Evolutionary conservation across 2,888 invertebrate species (phyloP).

Genomic region (Aleiodes leptofemur): DNA sequence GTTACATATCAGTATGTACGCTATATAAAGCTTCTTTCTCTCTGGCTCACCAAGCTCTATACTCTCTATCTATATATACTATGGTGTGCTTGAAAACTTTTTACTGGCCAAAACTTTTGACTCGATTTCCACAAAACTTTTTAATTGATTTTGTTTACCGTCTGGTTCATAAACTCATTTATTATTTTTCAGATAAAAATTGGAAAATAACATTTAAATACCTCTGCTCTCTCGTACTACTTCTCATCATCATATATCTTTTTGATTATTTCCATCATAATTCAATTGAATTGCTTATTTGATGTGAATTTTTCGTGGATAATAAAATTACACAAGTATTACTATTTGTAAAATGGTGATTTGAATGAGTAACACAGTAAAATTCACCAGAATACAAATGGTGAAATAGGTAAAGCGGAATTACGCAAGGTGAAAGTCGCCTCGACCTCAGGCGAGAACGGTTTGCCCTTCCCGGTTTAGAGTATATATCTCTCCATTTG

Average conservation of each 20-base stretch:
- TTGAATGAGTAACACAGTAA: slow-evolving; percentile 1
- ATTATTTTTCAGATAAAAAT: not conserved
- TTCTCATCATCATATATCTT: too few species aligned
- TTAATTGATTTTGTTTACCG: slow-evolving; percentile 36
- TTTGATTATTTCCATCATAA: too few species aligned
- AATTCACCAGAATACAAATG: slow-evolving; percentile 23
- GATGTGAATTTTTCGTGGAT: too few species aligned
- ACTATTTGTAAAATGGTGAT: not conserved
- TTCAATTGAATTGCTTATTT: too few species aligned
- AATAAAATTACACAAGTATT: slow-evolving; percentile 13
- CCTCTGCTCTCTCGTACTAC: too few species aligned
- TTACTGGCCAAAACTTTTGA: slow-evolving; percentile 6
- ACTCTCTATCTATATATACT: slow-evolving; percentile 16
- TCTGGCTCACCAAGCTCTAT: not conserved
- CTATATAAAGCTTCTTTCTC: slow-evolving; percentile 24
- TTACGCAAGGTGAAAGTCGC: slow-evolving; percentile 65
- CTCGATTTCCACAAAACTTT: slow-evolving; percentile 17
- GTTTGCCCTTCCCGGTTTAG: slow-evolving; percentile 43
- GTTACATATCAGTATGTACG: slow-evolving; percentile 23
- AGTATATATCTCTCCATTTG: slow-evolving; percentile 20
- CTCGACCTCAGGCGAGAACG: slow-evolving; percentile 47
- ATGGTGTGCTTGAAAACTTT: slow-evolving; percentile 16
- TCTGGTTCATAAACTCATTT: slow-evolving; percentile 31
- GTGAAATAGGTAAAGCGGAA: slow-evolving; percentile 45
- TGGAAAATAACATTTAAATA: too few species aligned